These are phyloP conservation scores for Pica pica DNA, from an alignment of 2,113 vertebrate species.

Conservation along the genomic window DNA sequence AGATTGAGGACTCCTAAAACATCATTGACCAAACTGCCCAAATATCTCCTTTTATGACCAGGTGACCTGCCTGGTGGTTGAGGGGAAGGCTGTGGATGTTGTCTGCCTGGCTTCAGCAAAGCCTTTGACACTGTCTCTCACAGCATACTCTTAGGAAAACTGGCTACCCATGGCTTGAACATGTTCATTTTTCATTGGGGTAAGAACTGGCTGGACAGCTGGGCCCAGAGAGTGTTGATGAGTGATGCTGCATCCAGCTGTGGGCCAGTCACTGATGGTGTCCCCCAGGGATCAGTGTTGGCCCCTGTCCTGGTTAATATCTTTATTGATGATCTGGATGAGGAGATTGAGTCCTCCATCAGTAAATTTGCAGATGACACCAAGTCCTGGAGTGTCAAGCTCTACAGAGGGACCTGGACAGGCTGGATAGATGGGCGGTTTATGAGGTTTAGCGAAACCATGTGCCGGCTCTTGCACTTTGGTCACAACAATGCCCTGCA, in stretches of 20 bases:
- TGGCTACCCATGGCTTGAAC: not conserved
- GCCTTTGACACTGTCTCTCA: not conserved
- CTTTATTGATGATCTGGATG: not conserved
- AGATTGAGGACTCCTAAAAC: not conserved
- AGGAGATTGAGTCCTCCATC: not conserved
- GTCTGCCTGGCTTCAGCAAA: not conserved
- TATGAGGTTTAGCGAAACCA: accelerated
- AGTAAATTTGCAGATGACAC: not conserved
- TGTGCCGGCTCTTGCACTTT: not conserved
- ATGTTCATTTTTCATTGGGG: not conserved
- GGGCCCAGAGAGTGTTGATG: too few species aligned
- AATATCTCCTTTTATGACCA: not conserved
- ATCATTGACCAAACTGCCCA: not conserved
- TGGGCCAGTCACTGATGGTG: not conserved
- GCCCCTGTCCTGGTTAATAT: too few species aligned
- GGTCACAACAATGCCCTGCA: not conserved
- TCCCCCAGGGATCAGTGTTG: not conserved
- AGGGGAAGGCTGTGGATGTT: not conserved
- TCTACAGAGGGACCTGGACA: not conserved
- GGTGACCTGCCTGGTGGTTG: not conserved
- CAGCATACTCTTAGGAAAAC: not conserved
- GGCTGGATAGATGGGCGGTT: too few species aligned
- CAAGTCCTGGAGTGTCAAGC: not conserved
- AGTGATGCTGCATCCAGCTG: not conserved
- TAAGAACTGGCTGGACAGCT: not conserved